Percentiles rank a stretch among this genome's conserved stretches.
Evolutionary conservation across 2,888 invertebrate genomes (phyloP).

Genomic region (Alcis repandata): DNA sequence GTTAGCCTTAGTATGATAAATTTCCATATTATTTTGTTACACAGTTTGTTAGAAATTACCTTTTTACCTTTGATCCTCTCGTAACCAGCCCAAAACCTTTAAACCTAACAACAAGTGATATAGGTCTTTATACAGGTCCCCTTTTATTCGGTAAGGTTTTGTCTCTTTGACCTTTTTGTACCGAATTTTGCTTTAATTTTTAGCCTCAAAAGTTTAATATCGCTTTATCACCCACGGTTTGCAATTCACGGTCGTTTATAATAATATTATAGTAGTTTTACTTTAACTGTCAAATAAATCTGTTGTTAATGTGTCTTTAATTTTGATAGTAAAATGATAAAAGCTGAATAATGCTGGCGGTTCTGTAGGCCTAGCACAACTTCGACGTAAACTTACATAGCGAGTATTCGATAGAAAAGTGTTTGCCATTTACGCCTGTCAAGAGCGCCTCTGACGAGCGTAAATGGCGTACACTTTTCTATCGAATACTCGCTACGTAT

Average conservation of each 20-base stretch:
- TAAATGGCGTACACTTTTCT: no score
- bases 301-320: constrained; percentile 12
- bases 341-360: neutral
- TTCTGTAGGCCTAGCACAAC: no score
- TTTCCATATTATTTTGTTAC: no score
- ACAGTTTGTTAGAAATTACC: no score
- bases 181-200: constrained; percentile 18
- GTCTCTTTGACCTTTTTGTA: constrained; percentile 25
- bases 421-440: no score
- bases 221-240: constrained; percentile 17
- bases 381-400: no score
- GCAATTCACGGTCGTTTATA: constrained; percentile 18
- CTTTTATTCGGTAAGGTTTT: constrained; percentile 17
- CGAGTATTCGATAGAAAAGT: no score
- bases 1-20: no score
- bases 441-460: no score
- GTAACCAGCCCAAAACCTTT: no score
- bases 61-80: neutral
- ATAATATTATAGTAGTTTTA: constrained; percentile 26
- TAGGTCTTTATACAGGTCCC: constrained; percentile 7
- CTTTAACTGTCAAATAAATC: constrained; percentile 25
- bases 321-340: constrained; percentile 2
- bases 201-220: constrained; percentile 16
- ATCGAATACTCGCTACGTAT: no score
- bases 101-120: neutral